Percentiles rank a stretch among this genome's conserved stretches.
Evolutionary conservation across 2,888 invertebrate species (phyloP).

Genomic region (Dasypolia templi): DNA sequence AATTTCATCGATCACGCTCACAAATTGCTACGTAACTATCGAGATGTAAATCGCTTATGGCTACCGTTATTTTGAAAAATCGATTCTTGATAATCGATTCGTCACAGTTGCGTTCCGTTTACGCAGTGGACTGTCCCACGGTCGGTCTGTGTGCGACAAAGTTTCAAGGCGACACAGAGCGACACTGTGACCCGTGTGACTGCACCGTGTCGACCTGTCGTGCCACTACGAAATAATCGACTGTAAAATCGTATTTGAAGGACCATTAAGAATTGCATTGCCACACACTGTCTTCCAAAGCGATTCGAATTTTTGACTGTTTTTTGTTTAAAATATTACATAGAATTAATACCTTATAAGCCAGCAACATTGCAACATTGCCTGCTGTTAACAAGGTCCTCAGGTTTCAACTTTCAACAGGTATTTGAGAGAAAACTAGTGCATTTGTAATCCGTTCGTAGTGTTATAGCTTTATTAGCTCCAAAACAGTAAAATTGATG

Average conservation of each 20-base stretch:
- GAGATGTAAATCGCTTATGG: slow-evolving; percentile 87
- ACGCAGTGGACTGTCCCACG: slow-evolving; percentile 87
- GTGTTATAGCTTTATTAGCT: slow-evolving; percentile 8
- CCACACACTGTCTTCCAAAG: slow-evolving; percentile 73
- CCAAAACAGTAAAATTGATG: slow-evolving; percentile 16
- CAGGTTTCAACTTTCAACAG: slow-evolving; percentile 39
- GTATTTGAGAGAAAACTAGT: slow-evolving; percentile 36
- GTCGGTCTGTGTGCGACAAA: slow-evolving; percentile 73
- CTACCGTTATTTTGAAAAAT: slow-evolving; percentile 90
- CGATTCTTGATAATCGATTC: slow-evolving; percentile 87
- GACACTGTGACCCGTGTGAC: slow-evolving; percentile 71
- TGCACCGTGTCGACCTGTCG: slow-evolving; percentile 76
- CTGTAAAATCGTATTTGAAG: slow-evolving; percentile 83
- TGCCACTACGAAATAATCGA: slow-evolving; percentile 79
- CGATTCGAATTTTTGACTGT: slow-evolving; percentile 50
- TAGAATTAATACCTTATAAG: slow-evolving; percentile 51
- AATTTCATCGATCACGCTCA: slow-evolving; percentile 89
- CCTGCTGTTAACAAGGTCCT: slow-evolving; percentile 18
- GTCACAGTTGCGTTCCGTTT: slow-evolving; percentile 87
- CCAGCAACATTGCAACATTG: slow-evolving; percentile 27
- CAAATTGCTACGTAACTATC: slow-evolving; percentile 88
- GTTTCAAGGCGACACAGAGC: slow-evolving; percentile 64
- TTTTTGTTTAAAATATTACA: slow-evolving; percentile 50
- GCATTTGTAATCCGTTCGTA: slow-evolving; percentile 31
- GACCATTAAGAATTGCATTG: slow-evolving; percentile 81